Percentiles rank a stretch among this genome's conserved stretches.
These are phyloP conservation scores for Cheilosia vernalis DNA, from an alignment of 2,888 invertebrate genomes.

Conservation along the genomic window DNA sequence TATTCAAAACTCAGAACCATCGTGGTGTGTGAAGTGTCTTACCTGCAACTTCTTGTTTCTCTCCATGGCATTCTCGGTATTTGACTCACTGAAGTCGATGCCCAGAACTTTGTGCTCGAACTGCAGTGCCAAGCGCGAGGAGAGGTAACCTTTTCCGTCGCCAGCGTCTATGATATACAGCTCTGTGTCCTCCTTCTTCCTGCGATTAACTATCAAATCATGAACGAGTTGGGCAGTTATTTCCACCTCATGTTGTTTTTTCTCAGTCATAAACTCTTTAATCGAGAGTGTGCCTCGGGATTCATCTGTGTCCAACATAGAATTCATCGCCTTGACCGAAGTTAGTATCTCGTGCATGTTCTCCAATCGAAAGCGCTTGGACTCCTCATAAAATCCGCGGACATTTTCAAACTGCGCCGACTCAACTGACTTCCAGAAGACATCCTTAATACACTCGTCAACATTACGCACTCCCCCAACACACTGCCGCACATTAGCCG, in stretches of 20 bases:
- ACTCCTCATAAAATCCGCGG: conserved; percentile 75
- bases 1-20: not conserved
- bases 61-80: conserved; percentile 87
- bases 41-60: conserved; percentile 83
- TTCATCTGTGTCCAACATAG: conserved; percentile 78
- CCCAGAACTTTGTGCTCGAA: conserved; percentile 90
- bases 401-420: conserved; percentile 74
- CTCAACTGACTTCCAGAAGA: conserved; percentile 84
- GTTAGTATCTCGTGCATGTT: conserved; percentile 77
- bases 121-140: conserved; percentile 89
- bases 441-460: conserved; percentile 82
- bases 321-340: conserved; percentile 80
- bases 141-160: conserved; percentile 94
- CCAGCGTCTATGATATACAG: conserved; percentile 91
- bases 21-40: not conserved
- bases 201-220: conserved; percentile 82
- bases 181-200: not conserved
- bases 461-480: conserved; percentile 83
- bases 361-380: conserved; percentile 76
- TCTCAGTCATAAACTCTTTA: conserved; percentile 90
- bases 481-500: conserved; percentile 84
- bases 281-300: conserved; percentile 79
- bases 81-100: conserved; percentile 89
- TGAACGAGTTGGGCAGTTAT: conserved; percentile 86
- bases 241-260: conserved; percentile 92